Conservation (phyloP, 2,113 vertebrate species). For the Lophotis ruficrista region DNA sequence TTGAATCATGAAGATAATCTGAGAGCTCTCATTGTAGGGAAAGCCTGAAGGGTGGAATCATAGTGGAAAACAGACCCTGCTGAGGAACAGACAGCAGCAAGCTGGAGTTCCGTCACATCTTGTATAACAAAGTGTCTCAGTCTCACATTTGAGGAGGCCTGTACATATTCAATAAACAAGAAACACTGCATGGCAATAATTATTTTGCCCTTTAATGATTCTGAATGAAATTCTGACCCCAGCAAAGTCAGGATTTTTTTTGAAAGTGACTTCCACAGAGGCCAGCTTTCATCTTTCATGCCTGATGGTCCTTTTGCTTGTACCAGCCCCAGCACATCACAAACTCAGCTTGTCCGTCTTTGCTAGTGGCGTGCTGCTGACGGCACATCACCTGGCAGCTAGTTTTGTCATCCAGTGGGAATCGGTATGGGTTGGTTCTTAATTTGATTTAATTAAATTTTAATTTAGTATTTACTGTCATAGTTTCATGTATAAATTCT, state of each 20-base stretch:
- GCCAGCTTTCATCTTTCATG: background rate
- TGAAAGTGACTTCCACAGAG: background rate
- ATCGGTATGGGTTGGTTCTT: background rate
- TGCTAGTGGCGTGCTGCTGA: background rate
- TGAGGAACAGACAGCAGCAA: background rate
- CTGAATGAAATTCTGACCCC: background rate
- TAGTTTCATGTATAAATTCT: background rate
- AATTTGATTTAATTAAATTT: background rate
- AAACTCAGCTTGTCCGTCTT: rapidly evolving
- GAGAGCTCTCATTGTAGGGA: background rate
- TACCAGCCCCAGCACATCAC: background rate
- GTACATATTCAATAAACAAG: background rate
- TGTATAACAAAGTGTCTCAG: background rate
- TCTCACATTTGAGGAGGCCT: background rate
- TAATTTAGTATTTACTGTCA: background rate
- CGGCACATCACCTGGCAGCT: background rate
- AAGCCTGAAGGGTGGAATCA: background rate
- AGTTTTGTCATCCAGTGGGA: background rate
- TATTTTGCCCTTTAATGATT: background rate
- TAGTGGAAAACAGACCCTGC: background rate
- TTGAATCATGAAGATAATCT: background rate
- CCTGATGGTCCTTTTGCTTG: background rate
- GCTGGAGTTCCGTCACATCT: background rate
- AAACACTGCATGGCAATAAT: background rate
- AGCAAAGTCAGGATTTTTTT: background rate